Base-by-base conservation (phyloP, 2,113 vertebrate species). In the Mungos mungo region DNA sequence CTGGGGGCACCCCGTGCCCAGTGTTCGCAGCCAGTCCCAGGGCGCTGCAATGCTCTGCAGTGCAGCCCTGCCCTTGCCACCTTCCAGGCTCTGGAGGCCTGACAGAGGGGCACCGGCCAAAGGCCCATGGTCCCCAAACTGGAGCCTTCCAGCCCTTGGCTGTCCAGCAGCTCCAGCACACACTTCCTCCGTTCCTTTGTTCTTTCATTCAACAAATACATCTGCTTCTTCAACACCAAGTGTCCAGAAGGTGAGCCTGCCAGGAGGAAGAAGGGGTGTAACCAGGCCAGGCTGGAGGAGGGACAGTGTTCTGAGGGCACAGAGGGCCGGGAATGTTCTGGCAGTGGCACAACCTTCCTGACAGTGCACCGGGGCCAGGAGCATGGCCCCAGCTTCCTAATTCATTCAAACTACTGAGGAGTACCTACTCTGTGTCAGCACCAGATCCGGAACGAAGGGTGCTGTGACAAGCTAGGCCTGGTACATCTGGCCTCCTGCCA, bases 351-450 rank as follows among this genome's bases (percentile, higher is more conserved):
- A 25, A n/a, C n/a, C 60, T 52, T 12, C 45, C 31, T 41, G 27
- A 69, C 14, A 27, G 45, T 19, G 21, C 3, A 1, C 31, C 19
- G 13, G 35, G 21, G 27, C 16, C 10, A 0, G 0, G 4, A 9
- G 11, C 35, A 47, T 2, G 3, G 38, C 7, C 19, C 25, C 19
- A 3, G 31, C 68, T 93, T 23, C 50, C 87, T 45, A 2, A 68
- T 15, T 77, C 82, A 83, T 38, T n/a, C 7, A 18, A 18, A 52
- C 31, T 35, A 38, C 63, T 57, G 54, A 2, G 7, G 13, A 65
- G 38, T 1, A 33, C 54, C 81, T 10, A 6, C 33, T 7, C 29
- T 41, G 18, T 33, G 33, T 38, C 13, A 31, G 92, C 15, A 23
- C 27, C 11, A 50, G 90, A 29, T 35, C 33, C 38, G 74, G 82